These are phyloP conservation scores for Nematopogon swammerdamellus DNA, from an alignment of 2,888 invertebrate species.

Conservation along the genomic window DNA sequence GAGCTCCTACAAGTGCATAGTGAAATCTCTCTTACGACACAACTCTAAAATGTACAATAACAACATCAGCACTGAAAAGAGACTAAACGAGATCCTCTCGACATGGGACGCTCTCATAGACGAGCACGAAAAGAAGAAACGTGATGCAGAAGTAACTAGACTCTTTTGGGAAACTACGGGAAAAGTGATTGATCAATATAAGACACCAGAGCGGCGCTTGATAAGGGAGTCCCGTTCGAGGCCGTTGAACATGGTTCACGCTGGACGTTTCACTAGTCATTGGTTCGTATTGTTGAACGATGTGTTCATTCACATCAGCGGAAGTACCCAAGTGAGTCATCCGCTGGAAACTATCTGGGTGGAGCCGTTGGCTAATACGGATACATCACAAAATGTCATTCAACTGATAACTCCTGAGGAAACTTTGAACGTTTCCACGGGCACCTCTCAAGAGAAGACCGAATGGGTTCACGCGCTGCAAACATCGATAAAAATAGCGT, in stretches of 20 bases:
- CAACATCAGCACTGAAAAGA: slow-evolving; percentile 39
- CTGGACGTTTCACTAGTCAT: slow-evolving; percentile 72
- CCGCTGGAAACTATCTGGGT: slow-evolving; percentile 78
- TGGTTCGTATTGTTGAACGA: slow-evolving; percentile 83
- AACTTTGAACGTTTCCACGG: slow-evolving; percentile 62
- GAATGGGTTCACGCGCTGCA: slow-evolving; percentile 79
- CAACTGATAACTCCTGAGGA: slow-evolving; percentile 79
- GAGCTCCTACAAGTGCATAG: slow-evolving; percentile 61
- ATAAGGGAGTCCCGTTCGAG: slow-evolving; percentile 73
- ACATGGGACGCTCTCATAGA: slow-evolving; percentile 63
- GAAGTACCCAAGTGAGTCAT: slow-evolving; percentile 63
- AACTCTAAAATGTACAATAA: slow-evolving; percentile 37
- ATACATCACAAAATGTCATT: slow-evolving; percentile 61
- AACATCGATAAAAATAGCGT: slow-evolving; percentile 63
- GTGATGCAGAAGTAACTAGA: slow-evolving; percentile 67
- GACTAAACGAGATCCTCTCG: slow-evolving; percentile 54
- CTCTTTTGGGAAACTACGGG: slow-evolving; percentile 72
- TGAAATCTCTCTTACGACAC: slow-evolving; percentile 52
- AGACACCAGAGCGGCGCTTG: slow-evolving; percentile 66
- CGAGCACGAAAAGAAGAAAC: slow-evolving; percentile 58
- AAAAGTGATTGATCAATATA: slow-evolving; percentile 59
- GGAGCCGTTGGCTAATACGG: slow-evolving; percentile 66
- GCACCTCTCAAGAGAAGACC: slow-evolving; percentile 66
- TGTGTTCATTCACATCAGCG: slow-evolving; percentile 71
- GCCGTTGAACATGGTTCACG: slow-evolving; percentile 65